Base-by-base conservation (phyloP, 2,113 vertebrate species). In the Engraulis encrasicolus region DNA sequence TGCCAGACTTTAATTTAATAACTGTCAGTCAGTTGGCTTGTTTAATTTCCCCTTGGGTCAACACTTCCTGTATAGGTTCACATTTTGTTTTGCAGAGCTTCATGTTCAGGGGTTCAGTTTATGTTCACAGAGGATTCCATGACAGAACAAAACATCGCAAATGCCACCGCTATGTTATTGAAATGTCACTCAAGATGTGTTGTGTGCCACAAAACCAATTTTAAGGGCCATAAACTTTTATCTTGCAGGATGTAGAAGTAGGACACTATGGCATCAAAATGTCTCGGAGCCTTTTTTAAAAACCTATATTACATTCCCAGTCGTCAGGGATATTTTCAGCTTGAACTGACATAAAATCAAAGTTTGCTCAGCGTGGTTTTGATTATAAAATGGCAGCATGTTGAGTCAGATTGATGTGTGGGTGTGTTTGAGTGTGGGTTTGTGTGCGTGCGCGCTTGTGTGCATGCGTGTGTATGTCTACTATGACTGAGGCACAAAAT, bases 371-470 rank as follows among this genome's bases (percentile, higher is more conserved):
- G 17, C 23, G 34, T 31, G 61, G 12, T 27, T 71, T 31, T 31
- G 61, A 34, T n/a, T 12, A 71, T 27, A 71, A 71, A 71, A 71
- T 71, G 61, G 23, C 61, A 71, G 61, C 27, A 71, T 71, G 61
- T 3, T 71, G 61, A 34, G 23, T 71, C 58, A 61, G 6, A 61
- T n/a, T 61, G 54, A 58, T 58, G 7, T 20, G 0, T 58, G n/a
- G n/a, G n/a, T 61, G 58, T 9, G n/a, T n/a, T 6, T 11, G 27
- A 61, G n/a, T n/a, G n/a, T n/a, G n/a, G n/a, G n/a, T n/a, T n/a
- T n/a, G n/a, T n/a, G n/a, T n/a, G n/a, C n/a, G n/a, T n/a, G n/a
- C n/a, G n/a, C n/a, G n/a, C n/a, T n/a, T n/a, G n/a, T n/a, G n/a
- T n/a, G n/a, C 9, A 27, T 27, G 23, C 66, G 31, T 31, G 17